Conservation (phyloP, 2,888 invertebrate genomes). For the Latrodectus elegans region DNA sequence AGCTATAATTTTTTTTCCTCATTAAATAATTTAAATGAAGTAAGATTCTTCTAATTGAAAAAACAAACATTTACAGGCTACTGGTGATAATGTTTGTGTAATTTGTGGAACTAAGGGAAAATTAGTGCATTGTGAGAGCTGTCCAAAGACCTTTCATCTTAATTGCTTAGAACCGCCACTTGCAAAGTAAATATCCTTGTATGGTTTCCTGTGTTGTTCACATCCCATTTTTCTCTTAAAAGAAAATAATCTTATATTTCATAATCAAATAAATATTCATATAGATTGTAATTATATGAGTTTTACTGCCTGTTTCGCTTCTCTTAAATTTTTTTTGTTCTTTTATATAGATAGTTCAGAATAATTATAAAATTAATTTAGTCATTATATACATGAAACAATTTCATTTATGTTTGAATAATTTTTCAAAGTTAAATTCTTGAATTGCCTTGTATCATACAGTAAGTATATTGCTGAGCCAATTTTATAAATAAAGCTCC, state of each 20-base stretch:
- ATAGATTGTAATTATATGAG: too few species aligned
- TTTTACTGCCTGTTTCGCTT: too few species aligned
- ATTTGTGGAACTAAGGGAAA: constrained; percentile 87
- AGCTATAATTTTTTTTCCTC: neutral
- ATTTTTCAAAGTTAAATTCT: too few species aligned
- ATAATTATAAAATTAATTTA: too few species aligned
- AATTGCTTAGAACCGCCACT: constrained; percentile 94
- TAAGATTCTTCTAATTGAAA: neutral
- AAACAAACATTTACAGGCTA: constrained; percentile 79
- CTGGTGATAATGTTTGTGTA: constrained; percentile 93
- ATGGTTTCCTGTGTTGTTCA: too few species aligned
- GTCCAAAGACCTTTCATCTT: constrained; percentile 92
- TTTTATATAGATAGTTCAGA: too few species aligned
- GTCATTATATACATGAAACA: too few species aligned
- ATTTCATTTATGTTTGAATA: too few species aligned
- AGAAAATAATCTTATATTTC: neutral
- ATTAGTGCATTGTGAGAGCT: constrained; percentile 90
- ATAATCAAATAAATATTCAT: too few species aligned
- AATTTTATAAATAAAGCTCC: neutral
- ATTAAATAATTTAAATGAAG: neutral
- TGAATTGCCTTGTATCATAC: neutral
- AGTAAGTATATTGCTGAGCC: neutral
- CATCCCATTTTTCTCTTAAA: neutral
- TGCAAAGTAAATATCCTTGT: constrained; percentile 77
- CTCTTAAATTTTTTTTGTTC: too few species aligned